Percentiles rank a stretch among this genome's conserved stretches.
phyloP scores from a whole-genome alignment of 2,113 vertebrate species.

The Propithecus coquereli region DNA sequence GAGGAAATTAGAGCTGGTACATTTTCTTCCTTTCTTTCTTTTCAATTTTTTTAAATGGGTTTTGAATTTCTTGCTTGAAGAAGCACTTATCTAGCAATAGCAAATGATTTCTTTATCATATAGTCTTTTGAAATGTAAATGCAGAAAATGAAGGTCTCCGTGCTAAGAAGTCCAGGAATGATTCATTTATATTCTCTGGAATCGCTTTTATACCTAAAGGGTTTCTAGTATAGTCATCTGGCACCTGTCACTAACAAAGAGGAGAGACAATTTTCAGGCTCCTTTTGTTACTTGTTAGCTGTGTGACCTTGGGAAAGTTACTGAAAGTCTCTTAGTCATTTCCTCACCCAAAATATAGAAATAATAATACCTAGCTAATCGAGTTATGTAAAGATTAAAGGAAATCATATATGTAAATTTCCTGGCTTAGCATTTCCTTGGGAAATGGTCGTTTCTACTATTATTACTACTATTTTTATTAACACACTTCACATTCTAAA shows the following conservation, averaged over 20 bases:
- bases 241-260: background rate
- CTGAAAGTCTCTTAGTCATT: constrained; percentile 30
- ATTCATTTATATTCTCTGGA: constrained; percentile 71
- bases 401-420: background rate
- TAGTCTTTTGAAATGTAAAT: constrained; percentile 82
- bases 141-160: constrained; percentile 62
- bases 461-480: background rate
- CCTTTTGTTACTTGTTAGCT: background rate
- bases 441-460: background rate
- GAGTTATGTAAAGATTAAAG: background rate
- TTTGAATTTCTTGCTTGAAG: constrained; percentile 69
- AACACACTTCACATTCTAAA: background rate
- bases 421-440: background rate
- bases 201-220: constrained; percentile 31
- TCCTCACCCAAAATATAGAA: background rate
- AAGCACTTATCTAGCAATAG: constrained; percentile 78
- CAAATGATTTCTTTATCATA: constrained; percentile 77
- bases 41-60: constrained; percentile 41
- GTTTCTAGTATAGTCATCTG: constrained; percentile 13
- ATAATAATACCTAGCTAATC: background rate
- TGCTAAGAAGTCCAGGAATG: constrained; percentile 55
- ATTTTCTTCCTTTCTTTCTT: background rate
- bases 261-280: constrained; percentile 5
- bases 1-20: constrained; percentile 64
- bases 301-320: constrained; percentile 63